A percentile compares a stretch with the other conserved stretches of the same genome.
These are phyloP conservation scores for Chrysomela aeneicollis DNA, from an alignment of 2,888 invertebrate species.

Conservation along the genomic window DNA sequence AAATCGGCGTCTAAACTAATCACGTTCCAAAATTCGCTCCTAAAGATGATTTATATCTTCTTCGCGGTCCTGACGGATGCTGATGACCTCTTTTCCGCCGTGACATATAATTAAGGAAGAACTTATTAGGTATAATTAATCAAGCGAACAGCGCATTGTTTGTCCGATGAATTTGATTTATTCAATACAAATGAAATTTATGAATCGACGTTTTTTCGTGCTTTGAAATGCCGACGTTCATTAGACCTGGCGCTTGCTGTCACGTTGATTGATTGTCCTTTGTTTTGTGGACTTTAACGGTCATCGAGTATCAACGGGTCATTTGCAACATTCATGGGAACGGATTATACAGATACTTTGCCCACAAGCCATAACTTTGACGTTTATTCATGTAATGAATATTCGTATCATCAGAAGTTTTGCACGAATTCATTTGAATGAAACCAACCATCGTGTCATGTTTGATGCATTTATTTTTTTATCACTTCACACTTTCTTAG, in stretches of 20 bases:
- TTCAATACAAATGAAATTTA: constrained; percentile 57
- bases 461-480: too few species aligned
- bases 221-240: constrained; percentile 52
- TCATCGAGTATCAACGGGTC: constrained; percentile 27
- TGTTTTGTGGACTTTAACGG: constrained; percentile 46
- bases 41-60: background rate
- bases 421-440: too few species aligned
- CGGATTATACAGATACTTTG: background rate
- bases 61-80: background rate
- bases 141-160: constrained; percentile 51
- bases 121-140: constrained; percentile 53
- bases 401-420: too few species aligned
- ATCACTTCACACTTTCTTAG: too few species aligned
- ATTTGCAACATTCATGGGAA: constrained; percentile 11
- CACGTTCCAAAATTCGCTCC: background rate
- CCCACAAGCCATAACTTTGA: too few species aligned
- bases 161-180: constrained; percentile 54
- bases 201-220: constrained; percentile 53
- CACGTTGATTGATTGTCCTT: constrained; percentile 52
- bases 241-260: constrained; percentile 52
- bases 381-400: too few species aligned
- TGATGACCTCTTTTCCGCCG: constrained; percentile 12
- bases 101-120: constrained; percentile 22
- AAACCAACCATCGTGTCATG: too few species aligned
- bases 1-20: background rate